phyloP scores from a whole-genome alignment of 2,113 vertebrate species.

The Ageneiosus marmoratus region DNA sequence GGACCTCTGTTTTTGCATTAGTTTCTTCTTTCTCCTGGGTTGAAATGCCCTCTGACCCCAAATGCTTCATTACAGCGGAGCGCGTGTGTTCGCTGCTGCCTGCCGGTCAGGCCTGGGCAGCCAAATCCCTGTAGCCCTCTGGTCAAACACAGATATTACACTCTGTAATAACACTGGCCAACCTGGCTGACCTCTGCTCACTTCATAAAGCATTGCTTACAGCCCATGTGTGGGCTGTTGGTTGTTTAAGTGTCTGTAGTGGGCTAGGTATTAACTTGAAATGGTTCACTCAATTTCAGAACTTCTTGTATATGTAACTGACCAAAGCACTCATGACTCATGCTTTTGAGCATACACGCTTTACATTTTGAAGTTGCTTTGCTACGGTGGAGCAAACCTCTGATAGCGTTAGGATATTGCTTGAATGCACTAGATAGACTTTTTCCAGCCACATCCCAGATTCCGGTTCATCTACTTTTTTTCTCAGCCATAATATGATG shows the following conservation, averaged over 20 bases:
- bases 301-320: slow-evolving; percentile 14
- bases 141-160: slow-evolving; percentile 78
- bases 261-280: slow-evolving; percentile 31
- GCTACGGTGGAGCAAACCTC: neutral
- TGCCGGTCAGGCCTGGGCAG: slow-evolving; percentile 63
- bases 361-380: neutral
- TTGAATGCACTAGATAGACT: neutral
- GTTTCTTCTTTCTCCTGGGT: slow-evolving; percentile 78
- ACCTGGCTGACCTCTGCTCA: slow-evolving; percentile 68
- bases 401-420: neutral
- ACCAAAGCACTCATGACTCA: slow-evolving; percentile 6
- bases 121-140: slow-evolving; percentile 75
- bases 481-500: slow-evolving; percentile 63
- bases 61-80: slow-evolving; percentile 74
- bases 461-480: slow-evolving; percentile 23
- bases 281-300: slow-evolving; percentile 31
- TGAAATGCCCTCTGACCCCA: slow-evolving; percentile 76
- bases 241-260: slow-evolving; percentile 51
- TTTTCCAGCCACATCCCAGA: slow-evolving; percentile 16
- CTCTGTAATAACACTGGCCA: slow-evolving; percentile 76
- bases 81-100: slow-evolving; percentile 73
- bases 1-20: slow-evolving; percentile 70
- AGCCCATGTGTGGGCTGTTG: slow-evolving; percentile 73
- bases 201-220: slow-evolving; percentile 71
- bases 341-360: neutral